Base-by-base conservation (phyloP, 2,888 invertebrate species). In the Stenurella melanura region DNA sequence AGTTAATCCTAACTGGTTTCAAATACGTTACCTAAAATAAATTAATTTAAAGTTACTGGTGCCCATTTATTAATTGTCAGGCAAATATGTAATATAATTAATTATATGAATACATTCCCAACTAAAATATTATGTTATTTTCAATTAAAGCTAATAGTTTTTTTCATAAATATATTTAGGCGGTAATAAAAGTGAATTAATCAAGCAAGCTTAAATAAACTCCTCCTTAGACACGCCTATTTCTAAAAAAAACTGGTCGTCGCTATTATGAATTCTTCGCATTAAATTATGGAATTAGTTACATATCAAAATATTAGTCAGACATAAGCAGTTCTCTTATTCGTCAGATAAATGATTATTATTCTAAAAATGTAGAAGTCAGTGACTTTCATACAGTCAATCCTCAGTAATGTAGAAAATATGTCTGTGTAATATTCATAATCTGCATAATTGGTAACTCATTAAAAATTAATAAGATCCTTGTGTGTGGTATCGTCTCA, bases 191-290 rank as follows among this genome's bases (percentile, higher is more conserved):
- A 19, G 17, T 26, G n/a, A 63, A 42, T 61, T 61, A 72, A 72
- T 72, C 30, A 50, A 63, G 30, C 30, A 50, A 63, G 30, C 42
- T 72, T 72, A 72, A 60, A 61, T 50, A 71, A 72, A 63, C 61
- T 63, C 72, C 72, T 72, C 72, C 72, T 72, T 15, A 18, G 15
- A 30, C 15, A 42, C 72, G 72, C 72, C 72, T 58, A 21, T 50
- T 15, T 2, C 30, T 30, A 61, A 50, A 42, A 63, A 60, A 72
- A 72, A 72, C 72, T 63, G 17, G 67, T 67, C 67, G 12, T 67
- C n/a, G 58, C 19, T 54, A 54, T 67, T 66, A 50, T 18, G 19
- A 57, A 26, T 34, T n/a, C 63, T 26, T 42, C 11, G n/a, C 10
- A 42, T 34, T 50, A 34, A 42, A 66, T 42, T 66, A 66, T 42